Evolutionary conservation across 2,797 vertebrate species (phyloP), one percentile per base, ranked within the genome.

Genomic region (Schizopygopsis pylzovi): DNA sequence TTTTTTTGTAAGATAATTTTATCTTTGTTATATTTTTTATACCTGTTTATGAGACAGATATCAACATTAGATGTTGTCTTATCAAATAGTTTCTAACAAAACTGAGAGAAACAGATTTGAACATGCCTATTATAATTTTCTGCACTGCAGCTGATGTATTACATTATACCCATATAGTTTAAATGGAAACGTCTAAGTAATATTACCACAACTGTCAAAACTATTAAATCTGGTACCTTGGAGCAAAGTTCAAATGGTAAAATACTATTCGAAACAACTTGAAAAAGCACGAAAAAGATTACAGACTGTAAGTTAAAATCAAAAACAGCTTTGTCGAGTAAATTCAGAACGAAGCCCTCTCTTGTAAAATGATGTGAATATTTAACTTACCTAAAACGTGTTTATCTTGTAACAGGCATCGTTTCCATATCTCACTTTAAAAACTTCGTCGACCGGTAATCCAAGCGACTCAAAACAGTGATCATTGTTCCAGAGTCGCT

Each of bases 1-100:
- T 28, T 28, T 28, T 28, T 28, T 28, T 28, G 28, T 28, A 89
- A 13, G 41, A 43, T 10, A 87, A 83, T 85, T 88, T 85, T 81
- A 47, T 90, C 54, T 86, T n/a, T 82, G 86, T 87, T 88, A 90
- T 56, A 61, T 87, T 86, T 87, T 85, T 59, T 86, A 18, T 4
- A 37, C 86, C 76, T 87, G 79, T 20, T 56, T 9, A 63, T 8
- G 7, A 49, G 41, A 78, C 4, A 20, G 25, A 49, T 3, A 59
- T 47, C 4, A 45, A 54, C 78, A n/a, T 45, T 9, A 22, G 9
- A 61, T 25, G 6, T 37, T 68, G 22, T 52, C 15, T 70, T 13
- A 16, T 43, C 16, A 22, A 41, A 9, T 43, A 43, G 41, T 43
- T 43, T 43, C 41, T 10, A 43, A 43, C 41, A 10, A 43, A 43